Conservation (phyloP, 2,797 vertebrate genomes). For the Galaxias olidus region DNA sequence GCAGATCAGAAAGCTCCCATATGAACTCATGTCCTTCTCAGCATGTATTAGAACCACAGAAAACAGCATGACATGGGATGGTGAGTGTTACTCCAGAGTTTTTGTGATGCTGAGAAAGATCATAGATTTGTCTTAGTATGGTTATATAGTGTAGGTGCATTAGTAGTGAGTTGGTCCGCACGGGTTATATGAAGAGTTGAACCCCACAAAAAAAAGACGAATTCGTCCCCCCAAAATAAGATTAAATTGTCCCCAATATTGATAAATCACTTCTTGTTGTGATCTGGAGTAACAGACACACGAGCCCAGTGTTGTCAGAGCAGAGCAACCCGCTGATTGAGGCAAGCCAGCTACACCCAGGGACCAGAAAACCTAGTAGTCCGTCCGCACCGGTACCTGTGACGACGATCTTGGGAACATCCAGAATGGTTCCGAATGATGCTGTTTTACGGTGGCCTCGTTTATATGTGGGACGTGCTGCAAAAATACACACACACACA, state of each 20-base stretch:
- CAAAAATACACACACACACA: conserved; percentile 93
- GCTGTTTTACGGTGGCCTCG: conserved; percentile 99
- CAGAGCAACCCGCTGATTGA: conserved; percentile 51
- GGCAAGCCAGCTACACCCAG: conserved; percentile 66
- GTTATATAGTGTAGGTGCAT: too few relatives aligned
- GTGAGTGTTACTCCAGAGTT: conserved; percentile 59
- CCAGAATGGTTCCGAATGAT: conserved; percentile 99
- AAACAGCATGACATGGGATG: conserved; percentile 21
- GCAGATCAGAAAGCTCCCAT: conserved; percentile 42
- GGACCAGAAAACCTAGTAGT: conserved; percentile 76
- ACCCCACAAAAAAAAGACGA: not conserved
- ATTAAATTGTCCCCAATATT: too few relatives aligned
- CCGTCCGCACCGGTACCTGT: conserved; percentile 93
- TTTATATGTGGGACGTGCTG: conserved; percentile 94
- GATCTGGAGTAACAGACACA: conserved; percentile 66
- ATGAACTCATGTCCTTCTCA: conserved; percentile 50
- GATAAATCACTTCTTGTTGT: not conserved
- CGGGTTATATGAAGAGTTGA: too few relatives aligned
- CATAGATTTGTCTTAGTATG: not conserved
- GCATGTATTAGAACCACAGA: conserved; percentile 30
- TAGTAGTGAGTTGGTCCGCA: too few relatives aligned
- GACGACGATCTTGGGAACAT: conserved; percentile 99
- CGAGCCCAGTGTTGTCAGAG: conserved; percentile 36
- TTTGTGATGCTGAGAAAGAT: not conserved
- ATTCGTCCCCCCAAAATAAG: not conserved